A percentile compares a stretch with the other conserved stretches of the same genome.
Conservation (phyloP, 2,113 vertebrate species). For the Heteronetta atricapilla region DNA sequence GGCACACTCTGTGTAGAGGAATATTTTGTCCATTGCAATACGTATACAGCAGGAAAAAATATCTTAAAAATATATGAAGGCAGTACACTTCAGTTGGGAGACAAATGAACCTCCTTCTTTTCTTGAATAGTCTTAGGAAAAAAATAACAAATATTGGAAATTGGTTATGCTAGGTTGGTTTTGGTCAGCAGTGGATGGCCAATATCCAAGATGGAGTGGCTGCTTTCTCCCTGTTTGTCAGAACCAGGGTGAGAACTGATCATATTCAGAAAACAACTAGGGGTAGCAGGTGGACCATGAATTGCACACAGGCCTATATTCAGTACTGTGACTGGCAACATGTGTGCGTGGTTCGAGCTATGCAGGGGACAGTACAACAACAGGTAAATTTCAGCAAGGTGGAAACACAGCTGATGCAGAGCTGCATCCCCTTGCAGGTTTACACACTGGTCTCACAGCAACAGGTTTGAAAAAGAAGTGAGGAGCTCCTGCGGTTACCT, state of each 20-base stretch:
- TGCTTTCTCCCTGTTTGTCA: background rate
- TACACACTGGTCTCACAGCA: background rate
- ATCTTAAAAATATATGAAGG: background rate
- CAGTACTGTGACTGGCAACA: background rate
- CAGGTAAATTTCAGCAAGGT: background rate
- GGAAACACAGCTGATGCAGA: background rate
- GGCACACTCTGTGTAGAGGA: background rate
- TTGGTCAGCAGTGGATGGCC: background rate
- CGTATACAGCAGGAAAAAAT: background rate
- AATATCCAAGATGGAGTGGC: background rate
- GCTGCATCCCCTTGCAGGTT: background rate
- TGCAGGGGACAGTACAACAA: background rate
- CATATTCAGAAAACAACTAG: background rate
- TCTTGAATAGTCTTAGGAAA: background rate
- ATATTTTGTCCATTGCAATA: background rate
- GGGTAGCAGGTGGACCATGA: background rate
- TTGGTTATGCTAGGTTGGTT: background rate
- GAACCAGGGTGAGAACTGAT: background rate
- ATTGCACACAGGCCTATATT: background rate
- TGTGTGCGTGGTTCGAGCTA: background rate
- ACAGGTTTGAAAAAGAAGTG: background rate
- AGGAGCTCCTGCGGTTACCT: background rate
- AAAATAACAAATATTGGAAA: background rate
- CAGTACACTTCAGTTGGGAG: background rate
- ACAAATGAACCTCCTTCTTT: background rate